Evolutionary conservation across 2,113 vertebrate genomes (phyloP), one percentile per base, ranked within the genome.

Genomic region (Lampris incognitus): DNA sequence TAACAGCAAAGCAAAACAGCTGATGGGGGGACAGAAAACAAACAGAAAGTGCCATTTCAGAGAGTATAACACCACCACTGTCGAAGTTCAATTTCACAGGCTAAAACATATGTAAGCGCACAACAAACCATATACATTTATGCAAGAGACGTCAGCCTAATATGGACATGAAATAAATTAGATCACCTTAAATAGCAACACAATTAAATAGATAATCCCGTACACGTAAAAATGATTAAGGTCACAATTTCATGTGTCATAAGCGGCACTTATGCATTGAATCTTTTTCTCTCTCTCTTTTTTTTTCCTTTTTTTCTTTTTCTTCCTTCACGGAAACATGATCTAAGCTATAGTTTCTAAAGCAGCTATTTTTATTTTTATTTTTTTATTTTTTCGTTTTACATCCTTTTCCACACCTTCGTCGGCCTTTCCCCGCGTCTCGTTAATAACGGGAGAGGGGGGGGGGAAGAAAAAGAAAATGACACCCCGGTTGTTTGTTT

Each of bases 181-280:
- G 76, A 74, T 63, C 48, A 55, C 78, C 71, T 88, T 87, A 89
- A 90, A 89, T 90, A 89, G 87, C n/a, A 90, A 91, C 83, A 90
- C 90, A 95, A 91, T 93, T 94, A 95, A 96, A 96, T 95, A 96
- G 96, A 96, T 95, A 95, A 96, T 95, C 94, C 84, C 91, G 91
- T 94, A 94, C 94, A 94, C 89, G 94, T 95, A 68, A 85, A 82
- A 90, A 89, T 85, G 72, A 90, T 96, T 96, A 97, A 96, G 96
- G 96, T 97, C 96, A 96, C 95, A 95, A 96, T 95, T 94, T 95
- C 91, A 95, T 89, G 90, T 90, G 88, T 93, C 88, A 94, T 93
- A 95, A 96, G 95, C 96, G 94, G 96, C 96, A 97, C 96, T 96
- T 96, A 84, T 83, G 91, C 87, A 85, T 92, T 85, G 48, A 68